Conservation (phyloP, 2,888 invertebrate species). For the Calliopum simillimum region DNA sequence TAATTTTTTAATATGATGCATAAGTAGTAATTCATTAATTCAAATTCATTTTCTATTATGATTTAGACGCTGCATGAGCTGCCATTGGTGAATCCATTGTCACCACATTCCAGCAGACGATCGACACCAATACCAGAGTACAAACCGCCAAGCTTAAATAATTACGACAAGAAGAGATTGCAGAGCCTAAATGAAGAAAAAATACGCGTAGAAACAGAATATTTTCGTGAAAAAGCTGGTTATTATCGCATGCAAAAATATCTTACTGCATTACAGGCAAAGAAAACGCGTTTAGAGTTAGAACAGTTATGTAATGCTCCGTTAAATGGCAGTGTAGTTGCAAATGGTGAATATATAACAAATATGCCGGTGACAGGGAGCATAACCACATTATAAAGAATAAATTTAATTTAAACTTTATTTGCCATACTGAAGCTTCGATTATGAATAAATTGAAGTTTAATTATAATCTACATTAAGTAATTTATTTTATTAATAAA, state of each 20-base stretch:
- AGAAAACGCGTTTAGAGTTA: constrained; percentile 48
- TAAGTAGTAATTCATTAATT: not conserved
- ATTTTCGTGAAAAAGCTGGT: constrained; percentile 57
- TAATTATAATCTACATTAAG: not conserved
- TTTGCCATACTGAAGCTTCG: constrained; percentile 17
- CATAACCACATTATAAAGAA: constrained; percentile 2
- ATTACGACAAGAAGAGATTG: constrained; percentile 40
- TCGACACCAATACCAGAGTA: constrained; percentile 29
- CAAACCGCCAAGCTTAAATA: not conserved
- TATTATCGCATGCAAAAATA: constrained; percentile 60
- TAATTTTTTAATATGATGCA: constrained; percentile 27
- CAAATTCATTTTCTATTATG: constrained; percentile 8
- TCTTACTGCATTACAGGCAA: constrained; percentile 56
- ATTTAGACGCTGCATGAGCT: constrained; percentile 42
- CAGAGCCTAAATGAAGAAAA: constrained; percentile 51
- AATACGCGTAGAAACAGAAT: constrained; percentile 56
- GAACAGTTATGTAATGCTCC: constrained; percentile 39
- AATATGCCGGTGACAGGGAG: not conserved
- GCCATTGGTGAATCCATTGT: constrained; percentile 47
- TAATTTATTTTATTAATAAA: no score
- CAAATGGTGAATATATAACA: not conserved
- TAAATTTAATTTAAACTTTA: not conserved
- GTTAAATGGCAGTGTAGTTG: not conserved
- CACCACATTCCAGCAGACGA: constrained; percentile 45
- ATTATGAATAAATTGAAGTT: not conserved